Evolutionary conservation across 2,888 invertebrate genomes (phyloP), one percentile per base, ranked within the genome.

Genomic region (Bombylius discolor): DNA sequence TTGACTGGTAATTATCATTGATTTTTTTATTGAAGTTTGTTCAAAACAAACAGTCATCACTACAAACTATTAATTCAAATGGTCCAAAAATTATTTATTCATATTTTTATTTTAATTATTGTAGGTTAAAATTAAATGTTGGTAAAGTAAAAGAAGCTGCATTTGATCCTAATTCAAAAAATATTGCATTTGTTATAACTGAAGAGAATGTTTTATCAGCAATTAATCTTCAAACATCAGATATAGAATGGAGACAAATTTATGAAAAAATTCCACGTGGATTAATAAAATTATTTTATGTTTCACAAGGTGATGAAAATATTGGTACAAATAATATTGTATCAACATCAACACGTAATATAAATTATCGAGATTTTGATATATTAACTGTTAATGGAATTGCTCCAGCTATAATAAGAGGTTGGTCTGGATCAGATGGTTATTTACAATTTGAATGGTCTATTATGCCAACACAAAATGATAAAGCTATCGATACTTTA

Each of bases 181-280:
- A 83, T 49, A 83, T 84, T 67, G 77, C 91, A 56, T 81, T 90
- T 66, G 83, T 92, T 34, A 88, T 85, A 34, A 91, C 92, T 0
- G 84, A 89, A 65, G 87, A 90, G 71, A 92, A 93, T 79, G 89
- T 92, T 62, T 74, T 94, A 58, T 91, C 92, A 59, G 86, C 89
- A 56, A 71, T 94, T 53, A 85, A 86, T 70, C 77, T 86, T 59
- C 88, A 88, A 73, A 85, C 85, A 65, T 89, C 89, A 78, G 71
- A 74, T 45, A 63, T 74, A 32, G 39, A 68, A 7, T 94, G 93
- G 91, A 81, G 93, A 56, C 87, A 90, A 70, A 80, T 92, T 51
- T 77, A 93, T 53, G 93, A 93, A 62, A 69, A 66, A 13, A 69
- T 75, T 12, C 72, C 79, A 13, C 75, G 82, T 14, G 84, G 85